Base-by-base conservation (phyloP, 2,888 invertebrate genomes). In the Tethea ocularis region DNA sequence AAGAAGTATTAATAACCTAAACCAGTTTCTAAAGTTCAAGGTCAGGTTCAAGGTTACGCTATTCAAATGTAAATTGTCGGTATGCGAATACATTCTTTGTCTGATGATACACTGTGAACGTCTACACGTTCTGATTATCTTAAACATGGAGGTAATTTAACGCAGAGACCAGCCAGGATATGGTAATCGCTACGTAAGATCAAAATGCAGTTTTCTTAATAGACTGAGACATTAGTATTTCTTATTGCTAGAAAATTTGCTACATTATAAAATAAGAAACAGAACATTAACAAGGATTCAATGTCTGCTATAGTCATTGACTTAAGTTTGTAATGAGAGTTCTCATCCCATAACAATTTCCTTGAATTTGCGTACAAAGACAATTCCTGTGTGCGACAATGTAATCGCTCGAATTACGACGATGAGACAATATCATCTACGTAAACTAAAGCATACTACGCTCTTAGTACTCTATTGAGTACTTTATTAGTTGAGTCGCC, bases 31-130 rank as follows among this genome's bases (percentile, higher is more conserved):
- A 41, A 64, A 63, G 61, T 65, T 67, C 61, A 63, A 55, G 67
- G 68, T 67, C 67, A 71, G 66, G 71, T 67, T 67, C 64, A 66
- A 63, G 59, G 63, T 56, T 63, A 57, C 51, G 22, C 54, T 52
- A 60, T 36, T 53, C 59, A 41, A 60, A 60, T 36, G n/a, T 57
- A 58, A 51, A 38, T 8, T 23, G 36, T 26, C 52, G 26, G 8
- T 53, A 57, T 41, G 13, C 41, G 46, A 46, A 20, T 10, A 46
- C 46, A 46, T 46, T 46, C 46, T 46, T 46, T 46, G 33, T 54
- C 17, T 54, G 26, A 33, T 11, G 11, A 36, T 11, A 22, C 29
- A 29, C 36, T 54, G 17, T 20, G 8, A 17, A 6, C 26, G 26
- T 20, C 20, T 13, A 33, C n/a, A 33, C 52, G 52, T 57, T 56